Evolutionary conservation across 2,888 invertebrate genomes (phyloP).

Genomic region (Nomada fabriciana): DNA sequence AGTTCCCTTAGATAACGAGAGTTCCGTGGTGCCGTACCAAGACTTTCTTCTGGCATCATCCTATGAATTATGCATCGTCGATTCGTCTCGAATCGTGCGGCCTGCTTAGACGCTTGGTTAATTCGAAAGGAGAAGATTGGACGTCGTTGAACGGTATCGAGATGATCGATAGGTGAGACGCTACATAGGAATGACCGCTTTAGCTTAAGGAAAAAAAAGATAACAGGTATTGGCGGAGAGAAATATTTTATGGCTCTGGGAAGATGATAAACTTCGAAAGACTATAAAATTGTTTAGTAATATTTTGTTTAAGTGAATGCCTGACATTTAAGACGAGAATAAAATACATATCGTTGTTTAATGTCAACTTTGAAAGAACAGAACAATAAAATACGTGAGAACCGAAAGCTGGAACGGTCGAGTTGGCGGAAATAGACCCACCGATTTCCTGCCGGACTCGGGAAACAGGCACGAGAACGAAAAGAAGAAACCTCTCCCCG

Average conservation of each 20-base stretch:
- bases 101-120: background rate
- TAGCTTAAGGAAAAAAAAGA: background rate
- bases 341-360: background rate
- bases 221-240: background rate
- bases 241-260: background rate
- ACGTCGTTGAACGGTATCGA: conserved; percentile 16
- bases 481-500: conserved; percentile 32
- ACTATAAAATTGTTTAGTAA: background rate
- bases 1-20: conserved; percentile 32
- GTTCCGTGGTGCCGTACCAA: background rate
- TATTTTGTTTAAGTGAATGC: too few relatives aligned
- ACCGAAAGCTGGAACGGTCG: background rate
- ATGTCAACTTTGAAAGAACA: background rate
- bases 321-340: background rate
- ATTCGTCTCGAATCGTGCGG: conserved; percentile 21
- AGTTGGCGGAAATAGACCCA: conserved; percentile 1
- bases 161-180: conserved; percentile 24
- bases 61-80: conserved; percentile 51
- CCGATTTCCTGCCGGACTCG: background rate
- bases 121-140: background rate
- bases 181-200: conserved; percentile 1
- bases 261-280: background rate
- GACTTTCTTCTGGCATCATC: conserved; percentile 36
- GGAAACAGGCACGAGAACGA: conserved; percentile 1
- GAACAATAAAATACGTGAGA: conserved; percentile 6